Evolutionary conservation across 2,113 vertebrate species (phyloP), one percentile per base, ranked within the genome.

Genomic region (Acrocephalus kingi): DNA sequence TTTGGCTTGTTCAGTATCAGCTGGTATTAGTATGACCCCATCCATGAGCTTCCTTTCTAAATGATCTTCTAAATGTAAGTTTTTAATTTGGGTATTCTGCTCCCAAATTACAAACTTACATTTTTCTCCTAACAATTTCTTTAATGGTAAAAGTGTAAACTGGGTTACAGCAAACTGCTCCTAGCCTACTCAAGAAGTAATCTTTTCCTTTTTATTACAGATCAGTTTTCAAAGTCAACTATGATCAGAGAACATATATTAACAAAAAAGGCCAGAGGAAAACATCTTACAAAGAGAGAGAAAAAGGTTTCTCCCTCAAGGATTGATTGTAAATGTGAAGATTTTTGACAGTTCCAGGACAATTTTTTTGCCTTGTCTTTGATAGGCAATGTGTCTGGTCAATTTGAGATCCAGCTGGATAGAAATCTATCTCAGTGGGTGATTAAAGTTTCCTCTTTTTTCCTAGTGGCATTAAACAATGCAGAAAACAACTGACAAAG

Each of bases 241-340:
- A 28, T 66, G 77, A 90, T 95, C 72, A 77, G 63, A 84, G 55
- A 92, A 92, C 33, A 67, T 24, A 58, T 10, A 90, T 81, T 92
- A 96, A 80, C 73, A 95, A 89, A 51, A 87, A 95, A 66, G 33
- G 48, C 39, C 51, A 54, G 73, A 81, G 43, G 77, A 92, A 92
- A 84, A 78, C 17, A 55, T 66, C 84, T 74, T 58, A 12, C 54
- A 91, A 93, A 78, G 28, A 75, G 31, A 66, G 18, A 95, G 46
- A 84, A 71, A 71, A 89, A 78, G 9, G 25, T 37, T 78, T 91
- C 13, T 84, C 43, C 43, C n/a, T 84, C 11, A 74, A 87, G 61
- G 74, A 63, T 33, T 25, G 13, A 55, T 67, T 67, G 78, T 51
- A 94, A 84, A 87, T 62, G n/a, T 64, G 55, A 91, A 89, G 77